A percentile compares a stretch with the other conserved stretches of the same genome.
phyloP scores from a whole-genome alignment of 2,888 invertebrate genomes.

The Mythimna loreyi region DNA sequence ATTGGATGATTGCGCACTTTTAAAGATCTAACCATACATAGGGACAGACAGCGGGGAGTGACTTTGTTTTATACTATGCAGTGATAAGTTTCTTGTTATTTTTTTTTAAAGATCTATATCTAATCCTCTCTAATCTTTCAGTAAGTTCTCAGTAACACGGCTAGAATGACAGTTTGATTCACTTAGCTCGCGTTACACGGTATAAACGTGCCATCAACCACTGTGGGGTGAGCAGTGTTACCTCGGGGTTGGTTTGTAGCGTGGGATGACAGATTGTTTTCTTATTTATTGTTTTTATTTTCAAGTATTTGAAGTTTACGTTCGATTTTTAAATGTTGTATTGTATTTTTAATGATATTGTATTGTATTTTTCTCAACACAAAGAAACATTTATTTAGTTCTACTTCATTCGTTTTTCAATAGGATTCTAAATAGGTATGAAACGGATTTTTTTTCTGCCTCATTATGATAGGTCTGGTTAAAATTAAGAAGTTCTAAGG shows the following conservation, averaged over 20 bases:
- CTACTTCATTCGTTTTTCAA: too few species aligned
- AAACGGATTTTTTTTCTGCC: too few species aligned
- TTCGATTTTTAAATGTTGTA: conserved; percentile 14
- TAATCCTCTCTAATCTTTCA: conserved; percentile 68
- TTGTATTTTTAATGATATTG: too few species aligned
- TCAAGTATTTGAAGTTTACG: background rate
- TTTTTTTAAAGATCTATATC: background rate
- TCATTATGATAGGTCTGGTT: too few species aligned
- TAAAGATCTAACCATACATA: too few species aligned
- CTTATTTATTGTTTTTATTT: conserved; percentile 16
- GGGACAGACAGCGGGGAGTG: too few species aligned
- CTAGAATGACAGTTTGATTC: conserved; percentile 91
- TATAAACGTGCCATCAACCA: conserved; percentile 85
- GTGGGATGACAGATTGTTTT: conserved; percentile 36
- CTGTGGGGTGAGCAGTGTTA: conserved; percentile 65
- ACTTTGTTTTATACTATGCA: too few species aligned
- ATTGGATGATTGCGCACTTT: too few species aligned
- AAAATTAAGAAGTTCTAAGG: background rate
- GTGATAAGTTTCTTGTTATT: too few species aligned
- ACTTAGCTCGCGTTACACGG: conserved; percentile 88
- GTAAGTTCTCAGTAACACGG: conserved; percentile 76
- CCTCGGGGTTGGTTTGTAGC: conserved; percentile 59
- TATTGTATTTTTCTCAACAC: conserved; percentile 1
- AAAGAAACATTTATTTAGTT: background rate
- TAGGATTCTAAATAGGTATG: too few species aligned